phyloP scores from a whole-genome alignment of 2,888 invertebrate genomes.

The Cephalotes varians region DNA sequence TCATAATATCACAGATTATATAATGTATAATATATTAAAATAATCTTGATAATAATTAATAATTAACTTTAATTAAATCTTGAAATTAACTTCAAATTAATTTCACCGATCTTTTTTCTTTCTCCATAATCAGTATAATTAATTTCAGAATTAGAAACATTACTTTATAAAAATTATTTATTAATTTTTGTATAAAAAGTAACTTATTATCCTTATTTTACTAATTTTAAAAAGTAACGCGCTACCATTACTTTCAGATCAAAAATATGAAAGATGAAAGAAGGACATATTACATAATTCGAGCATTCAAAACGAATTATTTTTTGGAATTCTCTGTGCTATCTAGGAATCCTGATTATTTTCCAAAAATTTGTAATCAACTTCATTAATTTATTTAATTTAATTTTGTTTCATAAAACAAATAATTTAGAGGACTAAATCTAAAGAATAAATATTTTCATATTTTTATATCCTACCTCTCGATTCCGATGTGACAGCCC shows the following conservation, averaged over 20 bases:
- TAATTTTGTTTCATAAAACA: background rate
- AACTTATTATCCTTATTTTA: too few relatives aligned
- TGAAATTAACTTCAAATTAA: too few relatives aligned
- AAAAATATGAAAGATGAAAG: too few relatives aligned
- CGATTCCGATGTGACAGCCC: slow-evolving; percentile 17
- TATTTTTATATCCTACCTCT: slow-evolving; percentile 13
- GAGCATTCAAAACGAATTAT: too few relatives aligned
- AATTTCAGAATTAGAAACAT: background rate
- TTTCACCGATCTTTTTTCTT: background rate
- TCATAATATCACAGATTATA: too few relatives aligned
- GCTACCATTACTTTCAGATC: too few relatives aligned
- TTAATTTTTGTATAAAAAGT: too few relatives aligned
- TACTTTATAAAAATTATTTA: too few relatives aligned
- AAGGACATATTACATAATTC: too few relatives aligned
- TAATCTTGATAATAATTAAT: background rate
- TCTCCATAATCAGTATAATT: background rate
- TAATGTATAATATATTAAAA: background rate
- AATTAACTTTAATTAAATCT: background rate
- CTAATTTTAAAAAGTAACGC: too few relatives aligned
- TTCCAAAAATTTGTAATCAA: background rate
- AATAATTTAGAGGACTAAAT: background rate
- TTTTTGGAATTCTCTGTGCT: too few relatives aligned
- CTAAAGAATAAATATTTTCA: background rate
- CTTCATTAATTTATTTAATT: background rate
- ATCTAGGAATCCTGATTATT: too few relatives aligned